Evolutionary conservation across 2,113 vertebrate species (phyloP).

Genomic region (Dipodomys stephensi): DNA sequence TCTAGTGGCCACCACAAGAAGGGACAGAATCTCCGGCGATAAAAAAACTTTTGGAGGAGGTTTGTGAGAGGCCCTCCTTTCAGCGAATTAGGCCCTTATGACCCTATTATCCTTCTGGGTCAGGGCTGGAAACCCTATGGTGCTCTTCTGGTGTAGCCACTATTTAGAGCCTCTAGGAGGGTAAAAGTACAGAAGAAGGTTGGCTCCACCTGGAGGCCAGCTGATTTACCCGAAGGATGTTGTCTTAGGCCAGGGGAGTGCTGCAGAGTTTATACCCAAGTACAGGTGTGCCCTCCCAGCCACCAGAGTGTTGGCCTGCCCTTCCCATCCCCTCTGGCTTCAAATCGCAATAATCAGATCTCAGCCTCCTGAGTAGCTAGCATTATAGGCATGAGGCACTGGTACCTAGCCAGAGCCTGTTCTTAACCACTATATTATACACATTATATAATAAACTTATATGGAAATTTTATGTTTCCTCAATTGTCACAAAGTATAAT

Average conservation of each 20-base stretch:
- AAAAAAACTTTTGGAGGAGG: background rate
- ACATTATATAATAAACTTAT: background rate
- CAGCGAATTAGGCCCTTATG: background rate
- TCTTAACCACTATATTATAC: background rate
- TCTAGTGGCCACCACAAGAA: background rate
- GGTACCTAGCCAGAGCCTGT: background rate
- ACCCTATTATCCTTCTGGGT: background rate
- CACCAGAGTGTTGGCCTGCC: background rate
- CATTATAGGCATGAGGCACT: too few species aligned
- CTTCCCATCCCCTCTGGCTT: background rate
- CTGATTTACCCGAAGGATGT: background rate
- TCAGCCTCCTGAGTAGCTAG: too few species aligned
- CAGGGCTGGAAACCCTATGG: background rate
- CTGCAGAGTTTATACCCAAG: background rate
- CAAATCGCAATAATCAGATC: too few species aligned
- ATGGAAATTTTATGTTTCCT: background rate
- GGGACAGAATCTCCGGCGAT: background rate
- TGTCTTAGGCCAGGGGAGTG: background rate
- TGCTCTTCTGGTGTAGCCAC: too few species aligned
- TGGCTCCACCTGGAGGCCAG: background rate
- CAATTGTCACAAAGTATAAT: background rate
- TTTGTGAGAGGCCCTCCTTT: background rate
- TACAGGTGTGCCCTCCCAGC: too few species aligned
- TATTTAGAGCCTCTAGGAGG: background rate
- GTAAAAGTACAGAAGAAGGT: background rate